Evolutionary conservation across 1,140 invertebrate genomes (phyloP).

Genomic region (Orussus abietinus): DNA sequence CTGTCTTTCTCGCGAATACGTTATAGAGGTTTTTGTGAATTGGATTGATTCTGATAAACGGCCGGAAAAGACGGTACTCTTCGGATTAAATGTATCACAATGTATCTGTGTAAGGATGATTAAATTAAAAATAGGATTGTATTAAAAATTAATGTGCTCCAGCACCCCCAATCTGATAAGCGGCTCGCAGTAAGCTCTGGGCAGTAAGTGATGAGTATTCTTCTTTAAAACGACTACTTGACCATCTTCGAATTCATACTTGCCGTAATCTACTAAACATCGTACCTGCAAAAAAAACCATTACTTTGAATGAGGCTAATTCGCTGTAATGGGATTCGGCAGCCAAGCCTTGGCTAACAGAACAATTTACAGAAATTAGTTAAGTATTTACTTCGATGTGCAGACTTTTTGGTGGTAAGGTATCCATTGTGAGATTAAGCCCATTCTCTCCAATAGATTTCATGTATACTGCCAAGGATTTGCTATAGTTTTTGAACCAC

Average conservation of each 20-base stretch:
- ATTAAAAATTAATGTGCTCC: slow-evolving; percentile 63
- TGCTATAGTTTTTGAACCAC: slow-evolving; percentile 88
- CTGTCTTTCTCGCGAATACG: no score
- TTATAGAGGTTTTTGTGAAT: no score
- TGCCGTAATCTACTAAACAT: slow-evolving; percentile 87
- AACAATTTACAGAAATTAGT: no score
- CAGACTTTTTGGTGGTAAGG: slow-evolving; percentile 88
- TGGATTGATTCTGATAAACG: no score
- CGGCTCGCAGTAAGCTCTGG: slow-evolving; percentile 83
- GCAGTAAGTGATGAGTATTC: slow-evolving; percentile 88
- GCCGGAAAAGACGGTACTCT: no score
- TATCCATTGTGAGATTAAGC: slow-evolving; percentile 82
- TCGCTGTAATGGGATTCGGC: no score
- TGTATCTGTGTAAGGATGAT: neutral
- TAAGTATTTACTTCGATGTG: slow-evolving; percentile 79
- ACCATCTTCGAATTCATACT: slow-evolving; percentile 91
- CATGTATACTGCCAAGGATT: slow-evolving; percentile 86
- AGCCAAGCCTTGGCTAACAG: no score
- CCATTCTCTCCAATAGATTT: slow-evolving; percentile 76
- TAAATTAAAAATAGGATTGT: no score
- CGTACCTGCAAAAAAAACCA: slow-evolving; percentile 61
- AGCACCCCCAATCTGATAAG: slow-evolving; percentile 89
- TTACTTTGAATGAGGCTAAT: no score
- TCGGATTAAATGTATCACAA: no score
- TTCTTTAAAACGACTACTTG: slow-evolving; percentile 84